A percentile compares a stretch with the other conserved stretches of the same genome.
Evolutionary conservation across 2,888 invertebrate species (phyloP).

Genomic region (Lottia gigantea): DNA sequence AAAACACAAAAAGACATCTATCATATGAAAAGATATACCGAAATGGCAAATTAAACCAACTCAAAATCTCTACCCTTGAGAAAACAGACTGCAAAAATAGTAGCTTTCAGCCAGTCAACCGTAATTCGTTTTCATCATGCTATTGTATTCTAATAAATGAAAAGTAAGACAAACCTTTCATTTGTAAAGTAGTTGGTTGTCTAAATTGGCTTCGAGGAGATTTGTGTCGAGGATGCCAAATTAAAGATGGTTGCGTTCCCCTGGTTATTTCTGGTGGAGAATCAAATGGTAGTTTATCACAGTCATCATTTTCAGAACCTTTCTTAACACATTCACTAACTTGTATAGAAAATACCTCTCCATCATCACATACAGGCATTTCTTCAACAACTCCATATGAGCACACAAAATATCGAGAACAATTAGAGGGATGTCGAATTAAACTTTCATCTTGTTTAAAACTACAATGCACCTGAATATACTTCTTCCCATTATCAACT

Average conservation of each 20-base stretch:
- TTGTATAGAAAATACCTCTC: conserved; percentile 22
- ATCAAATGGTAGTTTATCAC: conserved; percentile 22
- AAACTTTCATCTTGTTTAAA: conserved; percentile 14
- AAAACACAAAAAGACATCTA: no score
- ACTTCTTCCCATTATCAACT: background rate
- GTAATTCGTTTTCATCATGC: no score
- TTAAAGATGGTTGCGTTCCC: background rate
- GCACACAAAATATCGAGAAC: conserved; percentile 26
- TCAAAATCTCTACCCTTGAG: no score
- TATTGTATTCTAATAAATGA: no score
- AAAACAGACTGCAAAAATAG: no score
- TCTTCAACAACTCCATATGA: conserved; percentile 21
- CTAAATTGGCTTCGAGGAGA: no score
- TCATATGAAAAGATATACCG: no score
- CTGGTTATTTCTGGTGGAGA: conserved; percentile 1
- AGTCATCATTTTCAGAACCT: conserved; percentile 20
- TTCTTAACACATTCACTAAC: conserved; percentile 19
- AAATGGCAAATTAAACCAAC: no score
- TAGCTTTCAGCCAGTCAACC: no score
- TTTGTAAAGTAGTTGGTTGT: no score
- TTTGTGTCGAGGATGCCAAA: conserved; percentile 23
- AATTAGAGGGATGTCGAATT: conserved; percentile 28
- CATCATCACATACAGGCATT: conserved; percentile 18
- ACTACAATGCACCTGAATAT: background rate
- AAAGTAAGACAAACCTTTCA: no score